Evolutionary conservation across 2,888 invertebrate species (phyloP).

Genomic region (Anoplius nigerrimus): DNA sequence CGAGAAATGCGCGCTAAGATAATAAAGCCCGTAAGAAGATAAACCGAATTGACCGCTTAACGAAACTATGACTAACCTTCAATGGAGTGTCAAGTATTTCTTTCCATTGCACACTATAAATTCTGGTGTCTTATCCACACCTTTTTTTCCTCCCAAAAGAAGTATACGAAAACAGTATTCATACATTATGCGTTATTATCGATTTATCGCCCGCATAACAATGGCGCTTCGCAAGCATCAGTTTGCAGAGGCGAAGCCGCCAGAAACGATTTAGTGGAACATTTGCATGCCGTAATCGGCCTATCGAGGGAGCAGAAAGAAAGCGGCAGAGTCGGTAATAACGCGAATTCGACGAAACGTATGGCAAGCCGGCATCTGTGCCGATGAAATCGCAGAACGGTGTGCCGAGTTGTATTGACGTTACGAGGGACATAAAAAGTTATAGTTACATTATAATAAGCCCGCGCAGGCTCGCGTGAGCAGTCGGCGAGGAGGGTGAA

Average conservation of each 20-base stretch:
- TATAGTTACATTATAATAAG: conserved; percentile 72
- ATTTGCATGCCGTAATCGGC: conserved; percentile 19
- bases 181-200: not conserved
- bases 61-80: too few relatives aligned
- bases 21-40: too few relatives aligned
- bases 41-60: not conserved
- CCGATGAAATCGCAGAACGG: conserved; percentile 33
- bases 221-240: not conserved
- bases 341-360: conserved; percentile 16
- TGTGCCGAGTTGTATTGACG: conserved; percentile 49
- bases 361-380: conserved; percentile 36
- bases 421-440: conserved; percentile 70
- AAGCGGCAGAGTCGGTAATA: conserved; percentile 14
- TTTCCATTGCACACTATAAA: too few relatives aligned
- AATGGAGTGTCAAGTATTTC: too few relatives aligned
- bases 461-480: conserved; percentile 37
- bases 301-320: conserved; percentile 10
- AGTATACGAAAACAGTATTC: not conserved
- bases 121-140: too few relatives aligned
- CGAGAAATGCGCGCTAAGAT: too few relatives aligned
- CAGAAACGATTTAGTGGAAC: conserved; percentile 21
- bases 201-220: not conserved
- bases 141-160: too few relatives aligned
- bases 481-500: conserved; percentile 47
- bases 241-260: conserved; percentile 21